Conservation (phyloP, 2,888 invertebrate species). For the Cryptocephalus primarius region DNA sequence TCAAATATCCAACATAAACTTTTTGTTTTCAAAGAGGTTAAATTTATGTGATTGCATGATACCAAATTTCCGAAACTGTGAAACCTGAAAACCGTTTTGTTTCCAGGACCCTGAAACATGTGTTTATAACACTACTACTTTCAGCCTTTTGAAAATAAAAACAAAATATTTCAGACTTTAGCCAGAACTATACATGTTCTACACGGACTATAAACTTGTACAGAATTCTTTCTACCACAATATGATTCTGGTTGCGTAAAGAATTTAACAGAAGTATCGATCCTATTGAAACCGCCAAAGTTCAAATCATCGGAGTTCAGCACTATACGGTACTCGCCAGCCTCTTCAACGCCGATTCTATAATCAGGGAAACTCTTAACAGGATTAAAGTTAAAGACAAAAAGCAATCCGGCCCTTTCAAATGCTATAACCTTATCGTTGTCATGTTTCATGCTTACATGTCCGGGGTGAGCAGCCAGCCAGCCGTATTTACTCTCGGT, state of each 20-base stretch:
- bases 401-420: slow-evolving; percentile 83
- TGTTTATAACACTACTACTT: too few species aligned
- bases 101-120: too few species aligned
- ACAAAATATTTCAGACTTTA: slow-evolving; percentile 10
- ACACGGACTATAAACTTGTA: slow-evolving; percentile 59
- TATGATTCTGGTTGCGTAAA: slow-evolving; percentile 57
- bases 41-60: too few species aligned
- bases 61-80: too few species aligned
- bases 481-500: slow-evolving; percentile 82
- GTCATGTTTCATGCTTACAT: slow-evolving; percentile 91
- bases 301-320: slow-evolving; percentile 64
- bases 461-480: slow-evolving; percentile 44
- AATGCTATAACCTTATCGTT: slow-evolving; percentile 91
- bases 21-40: too few species aligned
- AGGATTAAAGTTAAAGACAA: slow-evolving; percentile 94
- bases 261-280: slow-evolving; percentile 54
- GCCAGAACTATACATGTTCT: slow-evolving; percentile 53
- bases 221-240: slow-evolving; percentile 54
- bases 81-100: too few species aligned
- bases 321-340: slow-evolving; percentile 76
- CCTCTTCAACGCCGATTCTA: slow-evolving; percentile 73
- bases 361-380: slow-evolving; percentile 90
- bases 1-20: too few species aligned
- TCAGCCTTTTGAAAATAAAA: too few species aligned
- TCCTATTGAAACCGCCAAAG: slow-evolving; percentile 69